A percentile compares a stretch with the other conserved stretches of the same genome.
These are phyloP conservation scores for Hermatobates lingyangjiaoensis DNA, from an alignment of 1,140 invertebrate species.

Conservation along the genomic window DNA sequence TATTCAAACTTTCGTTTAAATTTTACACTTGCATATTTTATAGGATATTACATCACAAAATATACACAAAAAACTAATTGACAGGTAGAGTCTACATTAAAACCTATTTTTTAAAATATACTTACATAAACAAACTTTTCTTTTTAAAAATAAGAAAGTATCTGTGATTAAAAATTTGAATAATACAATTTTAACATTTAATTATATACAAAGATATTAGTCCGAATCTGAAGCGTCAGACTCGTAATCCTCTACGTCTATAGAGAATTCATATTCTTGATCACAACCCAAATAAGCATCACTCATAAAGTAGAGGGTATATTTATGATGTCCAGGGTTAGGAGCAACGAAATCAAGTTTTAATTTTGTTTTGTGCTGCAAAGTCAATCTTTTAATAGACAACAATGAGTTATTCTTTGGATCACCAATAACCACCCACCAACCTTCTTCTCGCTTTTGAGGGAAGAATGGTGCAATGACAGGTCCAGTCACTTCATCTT, in stretches of 20 bases:
- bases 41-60: too few relatives aligned
- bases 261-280: slow-evolving; percentile 80
- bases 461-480: slow-evolving; percentile 97
- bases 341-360: slow-evolving; percentile 92
- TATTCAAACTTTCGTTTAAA: too few relatives aligned
- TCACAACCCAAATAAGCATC: slow-evolving; percentile 97
- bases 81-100: too few relatives aligned
- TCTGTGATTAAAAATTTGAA: too few relatives aligned
- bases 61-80: too few relatives aligned
- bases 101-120: too few relatives aligned
- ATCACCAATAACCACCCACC: slow-evolving; percentile 99
- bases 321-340: slow-evolving; percentile 61
- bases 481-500: slow-evolving; percentile 89
- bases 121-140: too few relatives aligned
- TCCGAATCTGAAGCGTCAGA: slow-evolving; percentile 34
- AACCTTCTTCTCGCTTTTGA: slow-evolving; percentile 94
- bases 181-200: neutral
- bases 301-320: slow-evolving; percentile 96
- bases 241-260: slow-evolving; percentile 55
- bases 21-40: too few relatives aligned
- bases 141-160: too few relatives aligned
- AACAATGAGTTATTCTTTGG: slow-evolving; percentile 82
- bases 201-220: too few relatives aligned
- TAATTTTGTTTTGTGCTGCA: slow-evolving; percentile 85
- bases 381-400: slow-evolving; percentile 85